A percentile compares a stretch with the other conserved stretches of the same genome.
Conservation (phyloP, 2,797 vertebrate species). For the Antrozous pallidus region DNA sequence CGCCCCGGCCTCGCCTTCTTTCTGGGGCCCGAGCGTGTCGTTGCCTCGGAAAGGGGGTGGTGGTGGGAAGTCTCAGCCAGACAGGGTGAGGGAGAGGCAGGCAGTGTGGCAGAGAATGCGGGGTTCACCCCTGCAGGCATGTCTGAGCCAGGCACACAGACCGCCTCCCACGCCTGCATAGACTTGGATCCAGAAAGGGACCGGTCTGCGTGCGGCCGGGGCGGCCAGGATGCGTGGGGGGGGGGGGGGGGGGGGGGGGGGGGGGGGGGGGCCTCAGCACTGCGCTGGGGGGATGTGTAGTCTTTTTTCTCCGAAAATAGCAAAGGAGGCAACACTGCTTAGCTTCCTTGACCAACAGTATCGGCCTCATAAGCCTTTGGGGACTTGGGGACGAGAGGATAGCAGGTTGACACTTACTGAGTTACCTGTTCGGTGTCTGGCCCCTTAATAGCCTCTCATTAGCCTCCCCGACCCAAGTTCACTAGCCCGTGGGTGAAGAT, state of each 20-base stretch:
- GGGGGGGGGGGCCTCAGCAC: neutral
- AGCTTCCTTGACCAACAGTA: neutral
- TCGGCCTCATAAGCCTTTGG: neutral
- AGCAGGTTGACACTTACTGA: neutral
- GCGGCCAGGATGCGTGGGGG: neutral
- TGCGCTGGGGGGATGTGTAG: neutral
- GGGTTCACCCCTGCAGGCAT: slow-evolving; percentile 14
- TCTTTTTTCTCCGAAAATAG: neutral
- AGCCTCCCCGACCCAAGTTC: neutral
- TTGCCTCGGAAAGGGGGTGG: slow-evolving; percentile 8
- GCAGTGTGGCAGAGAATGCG: neutral
- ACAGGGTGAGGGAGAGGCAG: slow-evolving; percentile 27
- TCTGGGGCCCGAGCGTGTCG: neutral
- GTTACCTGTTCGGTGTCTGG: neutral
- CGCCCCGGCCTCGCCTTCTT: no score
- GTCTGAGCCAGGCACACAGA: neutral
- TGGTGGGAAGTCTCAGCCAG: neutral
- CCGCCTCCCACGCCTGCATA: neutral
- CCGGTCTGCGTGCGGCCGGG: neutral
- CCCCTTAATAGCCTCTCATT: neutral
- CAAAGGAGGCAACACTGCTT: neutral
- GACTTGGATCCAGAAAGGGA: neutral
- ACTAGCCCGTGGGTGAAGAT: neutral
- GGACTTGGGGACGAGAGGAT: neutral
- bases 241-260: no score